A percentile compares a stretch with the other conserved stretches of the same genome.
Evolutionary conservation across 1,140 invertebrate species (phyloP).

Genomic region (Megalonaias nervosa): DNA sequence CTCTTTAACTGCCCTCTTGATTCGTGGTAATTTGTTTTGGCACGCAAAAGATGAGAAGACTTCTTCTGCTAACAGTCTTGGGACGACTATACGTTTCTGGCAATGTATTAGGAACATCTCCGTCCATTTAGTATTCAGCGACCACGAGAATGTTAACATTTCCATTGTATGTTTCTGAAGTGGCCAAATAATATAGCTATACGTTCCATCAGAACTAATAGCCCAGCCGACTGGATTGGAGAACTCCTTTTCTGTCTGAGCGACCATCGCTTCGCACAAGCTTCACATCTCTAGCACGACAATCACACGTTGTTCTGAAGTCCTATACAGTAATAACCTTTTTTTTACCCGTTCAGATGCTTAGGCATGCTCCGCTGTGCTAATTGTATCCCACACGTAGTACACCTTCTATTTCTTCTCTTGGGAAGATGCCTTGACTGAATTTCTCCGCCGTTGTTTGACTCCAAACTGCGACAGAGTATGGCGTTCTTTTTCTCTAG

Average conservation of each 20-base stretch:
- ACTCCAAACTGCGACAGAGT: too few species aligned
- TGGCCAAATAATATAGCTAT: slow-evolving; percentile 21
- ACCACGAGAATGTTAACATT: too few species aligned
- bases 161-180: slow-evolving; percentile 20
- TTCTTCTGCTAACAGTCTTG: slow-evolving; percentile 35
- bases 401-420: too few species aligned
- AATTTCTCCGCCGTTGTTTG: too few species aligned
- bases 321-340: slow-evolving; percentile 22
- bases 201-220: slow-evolving; percentile 22
- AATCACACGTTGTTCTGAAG: slow-evolving; percentile 14
- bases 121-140: slow-evolving; percentile 32
- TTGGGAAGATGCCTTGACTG: too few species aligned
- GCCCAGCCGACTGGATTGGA: slow-evolving; percentile 7
- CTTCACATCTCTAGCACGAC: slow-evolving; percentile 14
- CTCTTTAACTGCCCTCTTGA: slow-evolving; percentile 53
- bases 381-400: too few species aligned
- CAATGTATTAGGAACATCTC: slow-evolving; percentile 24
- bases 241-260: slow-evolving; percentile 5
- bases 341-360: slow-evolving; percentile 20
- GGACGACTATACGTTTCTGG: slow-evolving; percentile 30
- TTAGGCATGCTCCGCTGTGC: background rate
- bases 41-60: slow-evolving; percentile 29
- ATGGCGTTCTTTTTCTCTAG: too few species aligned
- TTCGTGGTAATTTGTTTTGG: slow-evolving; percentile 59
- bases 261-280: slow-evolving; percentile 8